Conservation (phyloP, 2,113 vertebrate species). For the Lophochroa leadbeateri region DNA sequence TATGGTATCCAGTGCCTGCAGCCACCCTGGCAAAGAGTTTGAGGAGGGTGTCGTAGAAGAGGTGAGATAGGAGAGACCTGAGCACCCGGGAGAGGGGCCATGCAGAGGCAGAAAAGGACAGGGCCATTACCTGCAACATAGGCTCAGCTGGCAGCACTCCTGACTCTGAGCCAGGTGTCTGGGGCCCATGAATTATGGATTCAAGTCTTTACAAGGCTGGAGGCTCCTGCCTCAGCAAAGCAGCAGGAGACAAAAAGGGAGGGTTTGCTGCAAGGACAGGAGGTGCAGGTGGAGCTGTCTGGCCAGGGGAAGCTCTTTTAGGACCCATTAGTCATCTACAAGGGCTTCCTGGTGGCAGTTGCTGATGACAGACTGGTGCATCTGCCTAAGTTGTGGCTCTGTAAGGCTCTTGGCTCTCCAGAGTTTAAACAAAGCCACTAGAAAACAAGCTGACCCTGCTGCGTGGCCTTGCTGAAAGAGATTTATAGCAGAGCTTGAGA, state of each 20-base stretch:
- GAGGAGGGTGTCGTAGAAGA: conserved; percentile 67
- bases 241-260: background rate
- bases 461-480: background rate
- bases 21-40: conserved; percentile 65
- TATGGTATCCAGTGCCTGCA: conserved; percentile 79
- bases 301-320: background rate
- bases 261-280: background rate
- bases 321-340: background rate
- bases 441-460: background rate
- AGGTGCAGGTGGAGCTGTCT: background rate
- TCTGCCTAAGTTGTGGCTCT: background rate
- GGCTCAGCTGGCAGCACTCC: background rate
- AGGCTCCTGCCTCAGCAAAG: background rate
- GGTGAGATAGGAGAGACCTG: conserved; percentile 64
- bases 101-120: conserved; percentile 27
- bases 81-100: background rate
- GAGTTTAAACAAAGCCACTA: background rate
- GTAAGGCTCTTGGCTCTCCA: background rate
- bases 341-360: background rate
- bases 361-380: background rate
- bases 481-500: background rate
- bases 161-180: background rate
- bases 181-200: background rate
- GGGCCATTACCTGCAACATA: background rate
- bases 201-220: background rate